phyloP scores from a whole-genome alignment of 2,113 vertebrate genomes.

The Rana temporaria region DNA sequence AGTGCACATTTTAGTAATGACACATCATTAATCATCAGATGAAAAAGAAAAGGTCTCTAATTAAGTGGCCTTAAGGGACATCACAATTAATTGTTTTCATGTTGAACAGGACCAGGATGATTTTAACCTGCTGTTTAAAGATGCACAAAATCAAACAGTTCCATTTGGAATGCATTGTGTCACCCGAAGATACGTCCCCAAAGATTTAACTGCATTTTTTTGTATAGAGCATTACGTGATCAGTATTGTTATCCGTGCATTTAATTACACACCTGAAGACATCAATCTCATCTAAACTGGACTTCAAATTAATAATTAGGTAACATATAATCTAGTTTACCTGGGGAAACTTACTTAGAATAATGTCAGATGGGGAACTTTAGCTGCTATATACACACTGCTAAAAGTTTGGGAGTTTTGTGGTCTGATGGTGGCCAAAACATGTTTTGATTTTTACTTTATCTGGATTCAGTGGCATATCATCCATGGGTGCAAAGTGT shows the following conservation, averaged over 20 bases:
- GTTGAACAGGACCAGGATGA: constrained; percentile 29
- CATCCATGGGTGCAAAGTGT: no score
- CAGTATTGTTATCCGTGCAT: not conserved
- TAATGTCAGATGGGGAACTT: no score
- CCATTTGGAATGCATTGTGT: not conserved
- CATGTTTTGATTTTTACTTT: no score
- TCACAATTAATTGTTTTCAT: constrained; percentile 47
- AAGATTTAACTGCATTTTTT: not conserved
- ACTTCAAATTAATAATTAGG: no score
- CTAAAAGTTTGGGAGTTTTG: no score
- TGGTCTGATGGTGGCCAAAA: no score
- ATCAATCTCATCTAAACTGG: not conserved
- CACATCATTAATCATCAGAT: constrained; percentile 48
- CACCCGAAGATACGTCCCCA: not conserved
- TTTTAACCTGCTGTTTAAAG: constrained; percentile 25
- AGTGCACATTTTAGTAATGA: constrained; percentile 33
- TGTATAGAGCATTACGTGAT: not conserved
- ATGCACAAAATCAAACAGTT: constrained; percentile 8
- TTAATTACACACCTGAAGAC: not conserved
- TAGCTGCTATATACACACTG: no score
- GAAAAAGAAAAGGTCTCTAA: constrained; percentile 33
- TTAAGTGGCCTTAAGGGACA: constrained; percentile 38
- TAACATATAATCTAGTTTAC: no score
- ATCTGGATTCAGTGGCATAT: no score
- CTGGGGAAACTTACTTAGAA: no score